Evolutionary conservation across 2,888 invertebrate species (phyloP).

Genomic region (Timandra comae): DNA sequence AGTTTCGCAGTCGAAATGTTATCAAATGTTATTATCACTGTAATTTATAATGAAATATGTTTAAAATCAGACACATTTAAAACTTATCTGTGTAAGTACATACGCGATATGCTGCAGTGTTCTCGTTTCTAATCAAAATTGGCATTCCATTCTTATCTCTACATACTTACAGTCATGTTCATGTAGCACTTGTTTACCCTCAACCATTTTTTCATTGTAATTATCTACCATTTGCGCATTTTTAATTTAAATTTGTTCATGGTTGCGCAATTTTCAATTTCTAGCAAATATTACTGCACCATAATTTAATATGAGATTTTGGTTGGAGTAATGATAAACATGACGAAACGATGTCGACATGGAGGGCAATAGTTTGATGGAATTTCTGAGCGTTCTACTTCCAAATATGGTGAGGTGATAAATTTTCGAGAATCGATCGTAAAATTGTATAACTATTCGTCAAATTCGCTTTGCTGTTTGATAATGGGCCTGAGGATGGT

Average conservation of each 20-base stretch:
- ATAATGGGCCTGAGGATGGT: constrained; percentile 40
- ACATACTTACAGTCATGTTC: constrained; percentile 33
- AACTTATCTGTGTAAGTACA: constrained; percentile 56
- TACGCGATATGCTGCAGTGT: constrained; percentile 52
- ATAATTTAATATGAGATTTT: constrained; percentile 23
- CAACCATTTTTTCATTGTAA: constrained; percentile 41
- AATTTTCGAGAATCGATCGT: constrained; percentile 50
- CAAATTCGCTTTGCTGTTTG: constrained; percentile 63
- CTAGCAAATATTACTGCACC: constrained; percentile 7
- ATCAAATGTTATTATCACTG: constrained; percentile 25
- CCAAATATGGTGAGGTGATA: constrained; percentile 49
- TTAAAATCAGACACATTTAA: constrained; percentile 54
- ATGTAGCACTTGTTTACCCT: constrained; percentile 49
- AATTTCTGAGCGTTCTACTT: constrained; percentile 40
- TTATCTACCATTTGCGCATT: constrained; percentile 26
- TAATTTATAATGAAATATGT: constrained; percentile 36
- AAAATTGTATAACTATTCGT: constrained; percentile 54
- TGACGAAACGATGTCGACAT: constrained; percentile 46
- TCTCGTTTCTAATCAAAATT: constrained; percentile 69
- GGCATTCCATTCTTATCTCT: constrained; percentile 65
- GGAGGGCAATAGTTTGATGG: constrained; percentile 36
- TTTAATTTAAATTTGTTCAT: constrained; percentile 18
- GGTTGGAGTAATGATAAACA: constrained; percentile 30
- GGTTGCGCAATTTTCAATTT: constrained; percentile 13
- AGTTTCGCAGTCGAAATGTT: constrained; percentile 15